phyloP scores from a whole-genome alignment of 1,140 invertebrate genomes.

The Ceratina australensis region DNA sequence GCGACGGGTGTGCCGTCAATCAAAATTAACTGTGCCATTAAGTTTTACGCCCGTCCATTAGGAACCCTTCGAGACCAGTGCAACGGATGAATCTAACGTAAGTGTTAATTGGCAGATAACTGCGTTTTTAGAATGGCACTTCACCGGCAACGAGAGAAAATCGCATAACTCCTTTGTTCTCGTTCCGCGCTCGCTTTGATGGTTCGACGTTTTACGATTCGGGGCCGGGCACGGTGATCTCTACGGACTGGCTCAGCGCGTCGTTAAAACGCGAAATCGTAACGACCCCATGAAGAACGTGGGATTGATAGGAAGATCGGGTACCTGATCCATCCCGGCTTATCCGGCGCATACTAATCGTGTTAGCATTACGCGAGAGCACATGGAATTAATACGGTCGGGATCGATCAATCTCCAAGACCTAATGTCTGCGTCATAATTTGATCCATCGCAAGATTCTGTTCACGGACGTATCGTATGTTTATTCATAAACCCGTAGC shows the following conservation, averaged over 20 bases:
- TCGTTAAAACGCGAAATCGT: not conserved
- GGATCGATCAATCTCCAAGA: slow-evolving; percentile 20
- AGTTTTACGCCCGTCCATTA: not conserved
- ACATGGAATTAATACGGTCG: slow-evolving; percentile 5
- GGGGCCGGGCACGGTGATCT: not conserved
- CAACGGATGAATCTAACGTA: no score
- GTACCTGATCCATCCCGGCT: no score
- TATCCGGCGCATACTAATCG: slow-evolving; percentile 24
- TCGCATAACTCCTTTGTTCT: slow-evolving; percentile 3
- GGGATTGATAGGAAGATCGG: not conserved
- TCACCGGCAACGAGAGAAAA: not conserved
- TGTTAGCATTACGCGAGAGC: not conserved
- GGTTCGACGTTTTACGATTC: not conserved
- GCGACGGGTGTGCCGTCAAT: not conserved
- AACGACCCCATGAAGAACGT: not conserved
- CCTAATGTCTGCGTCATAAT: not conserved
- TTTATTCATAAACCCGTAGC: no score
- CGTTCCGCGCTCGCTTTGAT: not conserved
- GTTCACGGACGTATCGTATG: not conserved
- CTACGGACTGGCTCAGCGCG: not conserved
- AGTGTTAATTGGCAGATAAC: slow-evolving; percentile 33
- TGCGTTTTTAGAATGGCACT: slow-evolving; percentile 2
- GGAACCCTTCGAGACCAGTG: not conserved
- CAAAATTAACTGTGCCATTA: slow-evolving; percentile 29
- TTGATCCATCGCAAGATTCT: not conserved